Evolutionary conservation across 1,140 invertebrate species (phyloP).

Genomic region (Thalassaphorura encarpata): DNA sequence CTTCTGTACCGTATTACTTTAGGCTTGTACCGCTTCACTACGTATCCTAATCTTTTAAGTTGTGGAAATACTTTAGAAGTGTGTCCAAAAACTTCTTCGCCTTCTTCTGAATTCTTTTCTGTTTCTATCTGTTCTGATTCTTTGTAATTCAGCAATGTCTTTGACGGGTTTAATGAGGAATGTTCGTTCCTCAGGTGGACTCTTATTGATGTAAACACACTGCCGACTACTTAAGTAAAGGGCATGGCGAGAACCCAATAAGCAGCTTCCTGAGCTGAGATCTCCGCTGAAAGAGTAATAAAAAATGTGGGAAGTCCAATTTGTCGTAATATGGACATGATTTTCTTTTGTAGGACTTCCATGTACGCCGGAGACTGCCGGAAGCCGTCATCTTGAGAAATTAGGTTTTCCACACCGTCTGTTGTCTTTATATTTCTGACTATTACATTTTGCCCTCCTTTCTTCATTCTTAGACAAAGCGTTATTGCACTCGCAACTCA

Average conservation of each 20-base stretch:
- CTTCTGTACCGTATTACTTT: neutral
- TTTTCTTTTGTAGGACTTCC: slow-evolving; percentile 7
- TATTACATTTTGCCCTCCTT: slow-evolving; percentile 18
- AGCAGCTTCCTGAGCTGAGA: slow-evolving; percentile 35
- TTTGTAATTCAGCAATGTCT: slow-evolving; percentile 12
- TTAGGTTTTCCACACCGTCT: neutral
- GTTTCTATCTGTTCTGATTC: no score
- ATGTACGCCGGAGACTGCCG: slow-evolving; percentile 32
- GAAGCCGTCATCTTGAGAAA: slow-evolving; percentile 9
- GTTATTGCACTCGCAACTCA: no score
- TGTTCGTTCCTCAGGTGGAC: slow-evolving; percentile 8
- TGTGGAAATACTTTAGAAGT: no score
- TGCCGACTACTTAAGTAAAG: slow-evolving; percentile 20
- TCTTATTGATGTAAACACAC: slow-evolving; percentile 18
- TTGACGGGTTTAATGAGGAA: slow-evolving; percentile 11
- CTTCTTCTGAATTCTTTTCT: no score
- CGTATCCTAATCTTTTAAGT: no score
- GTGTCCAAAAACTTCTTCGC: no score
- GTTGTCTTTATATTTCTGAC: neutral
- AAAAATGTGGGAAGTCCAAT: slow-evolving; percentile 36
- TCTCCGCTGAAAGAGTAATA: slow-evolving; percentile 36
- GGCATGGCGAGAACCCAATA: slow-evolving; percentile 30
- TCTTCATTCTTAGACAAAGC: slow-evolving; percentile 21
- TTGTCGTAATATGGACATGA: slow-evolving; percentile 38
- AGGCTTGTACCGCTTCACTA: neutral